Conservation (phyloP, 2,888 invertebrate species). For the Pasiphila rectangulata region DNA sequence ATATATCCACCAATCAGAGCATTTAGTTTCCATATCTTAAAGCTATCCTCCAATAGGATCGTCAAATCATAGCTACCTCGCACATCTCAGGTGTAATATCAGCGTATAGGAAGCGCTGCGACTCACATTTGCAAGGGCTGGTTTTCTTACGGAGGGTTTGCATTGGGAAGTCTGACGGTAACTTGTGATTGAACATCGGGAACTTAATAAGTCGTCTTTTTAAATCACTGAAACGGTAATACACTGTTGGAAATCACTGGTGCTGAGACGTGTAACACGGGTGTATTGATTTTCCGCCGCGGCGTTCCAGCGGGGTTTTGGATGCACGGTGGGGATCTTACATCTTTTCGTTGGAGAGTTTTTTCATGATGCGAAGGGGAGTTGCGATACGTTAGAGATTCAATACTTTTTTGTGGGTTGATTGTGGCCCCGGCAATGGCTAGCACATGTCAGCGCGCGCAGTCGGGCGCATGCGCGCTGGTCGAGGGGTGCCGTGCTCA, state of each 20-base stretch:
- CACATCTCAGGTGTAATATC: not conserved
- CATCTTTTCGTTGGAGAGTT: conserved; percentile 34
- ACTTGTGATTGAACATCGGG: conserved; percentile 81
- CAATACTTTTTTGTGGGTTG: not conserved
- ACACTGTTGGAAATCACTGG: conserved; percentile 61
- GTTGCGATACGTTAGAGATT: not conserved
- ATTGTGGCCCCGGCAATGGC: conserved; percentile 37
- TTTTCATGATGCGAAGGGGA: conserved; percentile 15
- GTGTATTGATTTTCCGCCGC: conserved; percentile 63
- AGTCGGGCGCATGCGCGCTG: conserved; percentile 23
- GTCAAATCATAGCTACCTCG: no score
- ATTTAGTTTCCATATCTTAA: no score
- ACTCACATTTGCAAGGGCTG: conserved; percentile 97
- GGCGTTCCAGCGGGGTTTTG: not conserved
- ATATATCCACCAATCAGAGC: not conserved
- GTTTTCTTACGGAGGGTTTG: conserved; percentile 96
- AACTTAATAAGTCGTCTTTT: conserved; percentile 43
- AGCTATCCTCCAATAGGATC: no score
- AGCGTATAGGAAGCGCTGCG: conserved; percentile 40
- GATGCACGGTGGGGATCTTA: conserved; percentile 29
- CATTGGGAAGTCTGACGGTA: conserved; percentile 85
- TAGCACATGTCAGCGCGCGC: conserved; percentile 51
- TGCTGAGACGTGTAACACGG: conserved; percentile 46
- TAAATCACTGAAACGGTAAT: conserved; percentile 69
- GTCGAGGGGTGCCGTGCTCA: not conserved